Evolutionary conservation across 2,797 vertebrate genomes (phyloP), one percentile per base, ranked within the genome.

Genomic region (Erethizon dorsatum): DNA sequence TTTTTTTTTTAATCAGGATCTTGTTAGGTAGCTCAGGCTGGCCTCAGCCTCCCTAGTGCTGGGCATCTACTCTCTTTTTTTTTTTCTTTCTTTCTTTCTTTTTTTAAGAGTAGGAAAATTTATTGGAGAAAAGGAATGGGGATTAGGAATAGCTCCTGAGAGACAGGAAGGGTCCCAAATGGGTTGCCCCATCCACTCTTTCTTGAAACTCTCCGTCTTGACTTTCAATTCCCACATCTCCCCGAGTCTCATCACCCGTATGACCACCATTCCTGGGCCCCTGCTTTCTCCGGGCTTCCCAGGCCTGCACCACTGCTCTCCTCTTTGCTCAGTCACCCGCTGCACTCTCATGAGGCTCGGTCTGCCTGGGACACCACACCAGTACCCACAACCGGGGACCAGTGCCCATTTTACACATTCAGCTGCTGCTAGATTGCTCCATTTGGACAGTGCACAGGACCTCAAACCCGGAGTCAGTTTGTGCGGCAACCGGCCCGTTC

Each of bases 201-300:
- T 33, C n/a, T 89, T 67, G 75, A 88, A 84, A 93, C 52, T 90
- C 31, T 71, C 28, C 75, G 15, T 88, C 52, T 90, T 75, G 79
- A 15, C 50, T 73, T 56, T 28, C 63, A 61, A 78, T 85, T 86
- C 75, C 95, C 33, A 45, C n/a, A 28, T 69, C 57, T 79, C 14
- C 24, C 50, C 41, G 78, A 59, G 11, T 96, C 45, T n/a, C 91
- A 85, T 54, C 78, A 28, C 88, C 33, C 37, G 5, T 82, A 52
- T 92, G 75, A 69, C 41, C 28, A 65, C 41, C 31, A 20, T 73
- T 71, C 17, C 93, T 88, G 18, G 79, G 71, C 26, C 41, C 47
- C 71, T 80, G 56, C 78, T 45, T 83, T 78, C 56, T 28, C 33
- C 8, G 3, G 5, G n/a, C 28, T 59, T 71, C 71, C 24, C 50